Conservation (phyloP, 2,888 invertebrate species). For the Aphrophora alni region DNA sequence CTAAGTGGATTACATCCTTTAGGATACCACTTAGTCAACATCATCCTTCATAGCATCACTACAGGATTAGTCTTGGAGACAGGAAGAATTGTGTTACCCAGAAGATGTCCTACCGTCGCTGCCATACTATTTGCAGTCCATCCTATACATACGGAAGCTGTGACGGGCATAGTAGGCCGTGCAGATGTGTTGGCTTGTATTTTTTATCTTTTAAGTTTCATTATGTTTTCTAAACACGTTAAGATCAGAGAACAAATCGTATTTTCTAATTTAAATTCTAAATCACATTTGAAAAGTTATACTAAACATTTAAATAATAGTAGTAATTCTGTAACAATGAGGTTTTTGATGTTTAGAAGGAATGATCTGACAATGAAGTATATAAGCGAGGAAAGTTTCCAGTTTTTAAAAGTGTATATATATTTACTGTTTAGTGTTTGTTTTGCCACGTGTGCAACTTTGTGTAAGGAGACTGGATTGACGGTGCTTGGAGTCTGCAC, state of each 20-base stretch:
- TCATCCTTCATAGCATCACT: slow-evolving; percentile 83
- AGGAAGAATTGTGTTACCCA: slow-evolving; percentile 61
- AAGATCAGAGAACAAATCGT: slow-evolving; percentile 53
- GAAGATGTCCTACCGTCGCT: slow-evolving; percentile 60
- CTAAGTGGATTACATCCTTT: slow-evolving; percentile 77
- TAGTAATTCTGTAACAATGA: neutral
- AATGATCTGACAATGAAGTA: too few species aligned
- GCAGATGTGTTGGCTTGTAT: slow-evolving; percentile 93
- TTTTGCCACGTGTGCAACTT: slow-evolving; percentile 79
- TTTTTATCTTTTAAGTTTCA: slow-evolving; percentile 85
- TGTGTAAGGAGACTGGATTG: slow-evolving; percentile 95
- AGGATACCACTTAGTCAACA: slow-evolving; percentile 87
- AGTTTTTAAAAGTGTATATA: neutral
- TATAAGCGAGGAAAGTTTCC: neutral
- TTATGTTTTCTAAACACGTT: slow-evolving; percentile 83
- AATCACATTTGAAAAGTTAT: neutral
- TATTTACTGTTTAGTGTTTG: neutral
- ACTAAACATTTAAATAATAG: neutral
- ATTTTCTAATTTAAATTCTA: neutral
- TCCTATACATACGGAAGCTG: slow-evolving; percentile 96
- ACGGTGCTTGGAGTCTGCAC: slow-evolving; percentile 91
- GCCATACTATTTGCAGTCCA: slow-evolving; percentile 87
- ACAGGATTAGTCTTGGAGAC: slow-evolving; percentile 66
- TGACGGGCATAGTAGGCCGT: slow-evolving; percentile 93
- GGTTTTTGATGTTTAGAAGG: too few species aligned